phyloP scores from a whole-genome alignment of 2,797 vertebrate genomes.

The Etheostoma perlongum region DNA sequence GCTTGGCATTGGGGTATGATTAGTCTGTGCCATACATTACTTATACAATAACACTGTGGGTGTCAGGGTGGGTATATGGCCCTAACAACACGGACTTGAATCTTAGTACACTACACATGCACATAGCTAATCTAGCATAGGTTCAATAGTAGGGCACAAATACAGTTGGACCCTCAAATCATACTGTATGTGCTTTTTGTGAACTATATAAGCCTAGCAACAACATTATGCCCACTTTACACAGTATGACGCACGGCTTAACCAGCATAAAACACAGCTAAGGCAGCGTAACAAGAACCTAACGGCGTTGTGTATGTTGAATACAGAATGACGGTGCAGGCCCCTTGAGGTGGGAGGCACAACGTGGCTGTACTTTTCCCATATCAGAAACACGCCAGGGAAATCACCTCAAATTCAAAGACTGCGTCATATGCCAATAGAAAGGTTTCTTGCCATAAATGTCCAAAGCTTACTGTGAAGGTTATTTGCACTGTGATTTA shows the following conservation, averaged over 20 bases:
- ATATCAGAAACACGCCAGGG: neutral
- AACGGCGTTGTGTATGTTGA: neutral
- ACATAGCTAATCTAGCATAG: neutral
- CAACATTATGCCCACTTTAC: neutral
- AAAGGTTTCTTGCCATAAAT: neutral
- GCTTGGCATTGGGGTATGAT: neutral
- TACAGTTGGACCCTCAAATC: neutral
- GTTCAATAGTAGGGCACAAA: neutral
- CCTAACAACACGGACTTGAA: neutral
- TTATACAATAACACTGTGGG: neutral
- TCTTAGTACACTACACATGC: neutral
- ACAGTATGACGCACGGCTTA: neutral
- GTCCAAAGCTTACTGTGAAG: neutral
- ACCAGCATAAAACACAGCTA: constrained; percentile 14
- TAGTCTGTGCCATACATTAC: neutral
- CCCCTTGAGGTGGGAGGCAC: neutral
- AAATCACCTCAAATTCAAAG: constrained; percentile 1
- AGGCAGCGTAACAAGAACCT: neutral
- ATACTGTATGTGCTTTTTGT: neutral
- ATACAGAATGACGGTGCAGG: neutral
- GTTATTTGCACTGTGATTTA: neutral
- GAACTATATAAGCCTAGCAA: neutral
- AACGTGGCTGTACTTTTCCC: neutral
- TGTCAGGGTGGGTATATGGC: neutral
- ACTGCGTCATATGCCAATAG: neutral